phyloP scores from a whole-genome alignment of 2,797 vertebrate genomes.

The Epinephelus awoara region DNA sequence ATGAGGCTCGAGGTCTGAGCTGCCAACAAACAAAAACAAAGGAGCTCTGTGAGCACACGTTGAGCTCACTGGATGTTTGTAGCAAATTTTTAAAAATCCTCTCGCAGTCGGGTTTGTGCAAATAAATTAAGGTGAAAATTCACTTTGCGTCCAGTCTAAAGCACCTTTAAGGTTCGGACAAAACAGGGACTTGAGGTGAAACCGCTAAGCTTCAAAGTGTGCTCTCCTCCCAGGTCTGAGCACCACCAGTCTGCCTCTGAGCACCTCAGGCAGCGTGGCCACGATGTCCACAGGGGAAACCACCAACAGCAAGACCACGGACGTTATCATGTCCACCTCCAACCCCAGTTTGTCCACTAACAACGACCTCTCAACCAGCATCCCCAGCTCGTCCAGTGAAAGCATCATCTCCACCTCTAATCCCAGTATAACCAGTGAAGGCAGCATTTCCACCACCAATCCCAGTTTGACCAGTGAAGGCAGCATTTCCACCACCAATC shows the following conservation, averaged over 20 bases:
- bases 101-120: background rate
- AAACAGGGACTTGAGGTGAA: background rate
- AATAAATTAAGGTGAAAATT: background rate
- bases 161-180: background rate
- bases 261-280: slow-evolving; percentile 53
- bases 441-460: background rate
- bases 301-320: slow-evolving; percentile 26
- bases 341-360: background rate
- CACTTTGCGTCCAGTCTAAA: background rate
- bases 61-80: too few relatives aligned
- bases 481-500: too few relatives aligned
- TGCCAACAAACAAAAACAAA: background rate
- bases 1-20: too few relatives aligned
- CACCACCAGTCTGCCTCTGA: slow-evolving; percentile 65
- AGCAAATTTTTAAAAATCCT: background rate
- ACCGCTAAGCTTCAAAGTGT: slow-evolving; percentile 45
- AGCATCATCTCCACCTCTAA: background rate
- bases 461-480: background rate
- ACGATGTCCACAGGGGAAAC: slow-evolving; percentile 13
- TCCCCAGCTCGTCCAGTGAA: background rate
- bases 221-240: slow-evolving; percentile 79
- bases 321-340: background rate
- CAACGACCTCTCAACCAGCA: background rate
- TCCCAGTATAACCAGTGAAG: background rate
- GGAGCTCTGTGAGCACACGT: too few relatives aligned